Percentiles rank a stretch among this genome's conserved stretches.
These are phyloP conservation scores for Misgurnus anguillicaudatus DNA, from an alignment of 2,113 vertebrate species.

Conservation along the genomic window DNA sequence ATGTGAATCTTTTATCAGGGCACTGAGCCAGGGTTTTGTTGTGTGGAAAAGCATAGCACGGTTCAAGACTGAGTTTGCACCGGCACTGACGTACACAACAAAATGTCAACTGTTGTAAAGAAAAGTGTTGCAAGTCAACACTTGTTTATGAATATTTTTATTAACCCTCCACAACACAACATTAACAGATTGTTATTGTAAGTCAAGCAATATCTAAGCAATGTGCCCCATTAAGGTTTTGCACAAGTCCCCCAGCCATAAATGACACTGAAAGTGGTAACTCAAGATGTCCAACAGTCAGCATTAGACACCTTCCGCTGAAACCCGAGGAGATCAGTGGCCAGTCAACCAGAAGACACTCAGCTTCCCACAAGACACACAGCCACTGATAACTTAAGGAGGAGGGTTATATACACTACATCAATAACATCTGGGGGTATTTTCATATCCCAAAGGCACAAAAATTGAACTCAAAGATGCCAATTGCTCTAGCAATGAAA, in stretches of 20 bases:
- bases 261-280: conserved; percentile 60
- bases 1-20: too few relatives aligned
- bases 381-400: background rate
- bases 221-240: conserved; percentile 20
- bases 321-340: conserved; percentile 65
- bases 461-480: too few relatives aligned
- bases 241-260: conserved; percentile 16
- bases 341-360: conserved; percentile 52
- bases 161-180: background rate
- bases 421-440: too few relatives aligned
- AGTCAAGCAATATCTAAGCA: conserved; percentile 8
- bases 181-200: background rate
- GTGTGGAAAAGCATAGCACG: too few relatives aligned
- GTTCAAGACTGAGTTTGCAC: too few relatives aligned
- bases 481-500: too few relatives aligned
- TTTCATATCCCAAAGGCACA: too few relatives aligned
- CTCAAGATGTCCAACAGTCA: conserved; percentile 61
- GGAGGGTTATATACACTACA: background rate
- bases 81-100: too few relatives aligned
- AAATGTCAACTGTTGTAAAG: too few relatives aligned
- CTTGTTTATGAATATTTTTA: background rate
- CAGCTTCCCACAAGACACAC: conserved; percentile 46
- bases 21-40: too few relatives aligned
- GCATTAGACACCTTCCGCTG: conserved; percentile 55
- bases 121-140: too few relatives aligned